Evolutionary conservation across 2,113 vertebrate genomes (phyloP).

Genomic region (Esox niger): DNA sequence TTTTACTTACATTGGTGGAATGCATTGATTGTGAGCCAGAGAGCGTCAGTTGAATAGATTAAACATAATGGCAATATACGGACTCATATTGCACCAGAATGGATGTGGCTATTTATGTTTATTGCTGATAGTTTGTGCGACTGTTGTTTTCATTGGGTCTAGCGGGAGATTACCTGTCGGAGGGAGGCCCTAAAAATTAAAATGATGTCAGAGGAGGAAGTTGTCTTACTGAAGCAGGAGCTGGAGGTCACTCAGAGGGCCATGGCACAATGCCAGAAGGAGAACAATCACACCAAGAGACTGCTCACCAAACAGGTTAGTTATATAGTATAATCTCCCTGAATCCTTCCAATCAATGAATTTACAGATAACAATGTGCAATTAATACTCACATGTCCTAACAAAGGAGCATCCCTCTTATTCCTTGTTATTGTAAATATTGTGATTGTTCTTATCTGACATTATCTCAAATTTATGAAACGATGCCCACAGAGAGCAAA

Average conservation of each 20-base stretch:
- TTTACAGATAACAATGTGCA: not conserved
- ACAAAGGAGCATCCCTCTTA: no score
- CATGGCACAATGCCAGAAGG: conserved; percentile 56
- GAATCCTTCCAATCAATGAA: not conserved
- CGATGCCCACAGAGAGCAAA: conserved; percentile 60
- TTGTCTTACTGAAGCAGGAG: conserved; percentile 56
- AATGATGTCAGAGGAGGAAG: conserved; percentile 67
- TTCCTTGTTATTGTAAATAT: not conserved
- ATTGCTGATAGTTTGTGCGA: not conserved
- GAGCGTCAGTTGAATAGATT: no score
- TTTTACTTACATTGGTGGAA: not conserved
- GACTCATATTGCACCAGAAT: not conserved
- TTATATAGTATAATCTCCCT: not conserved
- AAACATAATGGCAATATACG: no score
- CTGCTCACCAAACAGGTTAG: conserved; percentile 65
- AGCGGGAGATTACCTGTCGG: conserved; percentile 69
- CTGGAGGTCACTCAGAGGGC: conserved; percentile 57
- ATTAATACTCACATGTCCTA: not conserved
- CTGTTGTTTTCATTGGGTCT: not conserved
- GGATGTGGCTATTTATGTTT: not conserved
- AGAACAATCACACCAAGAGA: conserved; percentile 51
- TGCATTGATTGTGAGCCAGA: not conserved
- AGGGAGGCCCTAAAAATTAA: conserved; percentile 54
- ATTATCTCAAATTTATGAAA: no score
- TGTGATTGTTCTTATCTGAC: not conserved